Conservation (phyloP, 2,888 invertebrate species). For the Zygaena filipendulae region DNA sequence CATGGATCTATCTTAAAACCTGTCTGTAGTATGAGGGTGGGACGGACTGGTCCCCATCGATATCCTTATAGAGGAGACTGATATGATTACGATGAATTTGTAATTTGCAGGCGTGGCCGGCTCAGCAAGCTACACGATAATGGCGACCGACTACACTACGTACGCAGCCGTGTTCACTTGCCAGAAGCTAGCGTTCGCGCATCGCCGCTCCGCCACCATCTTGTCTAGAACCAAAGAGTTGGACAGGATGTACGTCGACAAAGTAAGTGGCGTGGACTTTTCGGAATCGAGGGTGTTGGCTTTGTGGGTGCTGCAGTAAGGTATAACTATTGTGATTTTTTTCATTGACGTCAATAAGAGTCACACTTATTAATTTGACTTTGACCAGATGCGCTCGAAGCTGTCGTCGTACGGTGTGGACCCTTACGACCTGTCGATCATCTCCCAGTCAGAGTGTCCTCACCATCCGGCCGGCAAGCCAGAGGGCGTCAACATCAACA, state of each 20-base stretch:
- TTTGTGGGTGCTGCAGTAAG: background rate
- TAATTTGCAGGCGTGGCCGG: constrained; percentile 78
- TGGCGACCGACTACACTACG: constrained; percentile 78
- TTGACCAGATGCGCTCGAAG: constrained; percentile 69
- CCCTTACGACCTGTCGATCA: constrained; percentile 79
- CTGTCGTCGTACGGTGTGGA: constrained; percentile 75
- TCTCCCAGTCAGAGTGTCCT: constrained; percentile 78
- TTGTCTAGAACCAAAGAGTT: constrained; percentile 79
- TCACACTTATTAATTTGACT: background rate
- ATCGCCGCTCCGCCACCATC: constrained; percentile 83
- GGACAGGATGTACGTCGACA: constrained; percentile 76
- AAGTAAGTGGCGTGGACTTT: constrained; percentile 47
- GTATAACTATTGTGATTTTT: background rate
- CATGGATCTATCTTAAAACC: too few species aligned
- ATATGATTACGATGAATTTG: too few species aligned
- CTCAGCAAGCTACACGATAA: constrained; percentile 77
- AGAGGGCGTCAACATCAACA: constrained; percentile 73
- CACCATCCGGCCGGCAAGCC: constrained; percentile 64
- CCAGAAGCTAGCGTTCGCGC: constrained; percentile 79
- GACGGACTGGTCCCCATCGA: too few species aligned
- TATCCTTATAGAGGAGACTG: too few species aligned
- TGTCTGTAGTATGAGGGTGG: too few species aligned
- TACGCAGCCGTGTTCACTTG: constrained; percentile 85
- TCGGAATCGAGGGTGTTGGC: background rate
- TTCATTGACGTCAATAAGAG: too few species aligned